Conservation (phyloP, 2,888 invertebrate genomes). For the Coenonympha glycerion region DNA sequence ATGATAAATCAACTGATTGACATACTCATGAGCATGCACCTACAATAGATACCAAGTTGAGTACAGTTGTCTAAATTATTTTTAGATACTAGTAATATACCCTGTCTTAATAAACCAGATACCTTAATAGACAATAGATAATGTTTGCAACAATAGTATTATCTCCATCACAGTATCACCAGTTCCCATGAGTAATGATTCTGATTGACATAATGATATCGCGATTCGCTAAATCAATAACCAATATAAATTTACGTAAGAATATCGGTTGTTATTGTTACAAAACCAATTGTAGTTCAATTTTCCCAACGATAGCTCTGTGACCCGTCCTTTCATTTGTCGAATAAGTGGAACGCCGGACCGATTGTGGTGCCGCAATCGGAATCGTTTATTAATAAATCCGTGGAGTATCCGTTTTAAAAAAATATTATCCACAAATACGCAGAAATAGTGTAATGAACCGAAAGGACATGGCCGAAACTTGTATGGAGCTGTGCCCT, state of each 20-base stretch:
- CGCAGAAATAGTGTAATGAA: no score
- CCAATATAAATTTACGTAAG: conserved; percentile 45
- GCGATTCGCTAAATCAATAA: conserved; percentile 43
- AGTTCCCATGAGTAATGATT: conserved; percentile 21
- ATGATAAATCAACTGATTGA: no score
- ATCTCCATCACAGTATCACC: conserved; percentile 13
- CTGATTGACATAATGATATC: conserved; percentile 30
- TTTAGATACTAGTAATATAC: no score
- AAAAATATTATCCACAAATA: background rate
- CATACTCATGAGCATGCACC: no score
- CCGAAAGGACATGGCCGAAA: no score
- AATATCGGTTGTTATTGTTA: conserved; percentile 24
- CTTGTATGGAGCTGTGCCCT: no score
- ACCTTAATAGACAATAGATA: no score
- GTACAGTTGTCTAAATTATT: no score
- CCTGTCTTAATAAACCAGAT: no score
- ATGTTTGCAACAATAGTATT: conserved; percentile 13
- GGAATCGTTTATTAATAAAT: conserved; percentile 5
- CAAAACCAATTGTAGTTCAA: conserved; percentile 38
- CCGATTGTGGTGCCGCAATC: conserved; percentile 10
- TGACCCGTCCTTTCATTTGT: conserved; percentile 52
- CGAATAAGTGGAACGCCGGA: conserved; percentile 37
- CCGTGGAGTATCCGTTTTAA: background rate
- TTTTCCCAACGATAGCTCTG: conserved; percentile 41
- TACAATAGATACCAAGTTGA: no score